Evolutionary conservation across 2,113 vertebrate species (phyloP).

Genomic region (Mastomys natalensis): DNA sequence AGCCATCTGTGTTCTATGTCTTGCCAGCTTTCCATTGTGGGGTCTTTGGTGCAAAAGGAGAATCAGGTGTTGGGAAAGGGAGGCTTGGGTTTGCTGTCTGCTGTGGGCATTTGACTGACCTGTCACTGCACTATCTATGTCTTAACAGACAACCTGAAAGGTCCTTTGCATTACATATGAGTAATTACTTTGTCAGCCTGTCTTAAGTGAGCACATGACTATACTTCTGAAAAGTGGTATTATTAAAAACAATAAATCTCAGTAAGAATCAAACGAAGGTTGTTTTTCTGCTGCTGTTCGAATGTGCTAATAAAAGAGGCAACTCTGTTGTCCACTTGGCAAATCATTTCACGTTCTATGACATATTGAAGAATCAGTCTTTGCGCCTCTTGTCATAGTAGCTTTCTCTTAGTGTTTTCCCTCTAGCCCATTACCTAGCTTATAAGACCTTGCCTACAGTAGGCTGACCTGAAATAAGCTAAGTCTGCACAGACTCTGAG

Average conservation of each 20-base stretch:
- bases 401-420: background rate
- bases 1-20: conserved; percentile 89
- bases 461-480: background rate
- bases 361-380: conserved; percentile 9
- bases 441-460: background rate
- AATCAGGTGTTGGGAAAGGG: conserved; percentile 50
- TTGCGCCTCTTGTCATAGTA: background rate
- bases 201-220: conserved; percentile 85
- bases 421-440: background rate
- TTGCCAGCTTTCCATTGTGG: conserved; percentile 72
- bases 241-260: conserved; percentile 87
- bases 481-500: background rate
- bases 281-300: conserved; percentile 83
- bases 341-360: conserved; percentile 45
- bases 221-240: conserved; percentile 85
- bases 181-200: conserved; percentile 85
- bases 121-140: conserved; percentile 78
- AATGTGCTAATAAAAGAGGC: conserved; percentile 75
- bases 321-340: conserved; percentile 65
- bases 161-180: conserved; percentile 83
- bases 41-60: conserved; percentile 64
- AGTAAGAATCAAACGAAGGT: conserved; percentile 82
- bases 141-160: conserved; percentile 78
- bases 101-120: conserved; percentile 58
- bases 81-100: conserved; percentile 56